Conservation (phyloP, 2,113 vertebrate genomes). For the Bufo bufo region DNA sequence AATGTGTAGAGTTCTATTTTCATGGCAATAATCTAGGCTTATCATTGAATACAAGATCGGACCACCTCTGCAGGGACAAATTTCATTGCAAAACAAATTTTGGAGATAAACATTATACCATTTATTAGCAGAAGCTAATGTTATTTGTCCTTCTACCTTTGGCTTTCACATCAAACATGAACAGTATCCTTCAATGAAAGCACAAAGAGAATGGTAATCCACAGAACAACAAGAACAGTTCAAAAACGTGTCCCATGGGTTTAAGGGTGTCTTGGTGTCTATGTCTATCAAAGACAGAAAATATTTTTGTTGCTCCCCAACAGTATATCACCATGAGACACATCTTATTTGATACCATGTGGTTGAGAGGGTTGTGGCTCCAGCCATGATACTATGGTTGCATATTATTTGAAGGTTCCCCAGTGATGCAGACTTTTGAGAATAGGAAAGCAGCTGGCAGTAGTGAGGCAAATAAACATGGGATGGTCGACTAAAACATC, state of each 20-base stretch:
- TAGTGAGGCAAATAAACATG: slow-evolving; percentile 14
- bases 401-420: neutral
- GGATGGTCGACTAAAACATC: slow-evolving; percentile 22
- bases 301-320: slow-evolving; percentile 2
- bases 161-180: neutral
- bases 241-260: neutral
- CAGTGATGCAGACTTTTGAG: slow-evolving; percentile 1
- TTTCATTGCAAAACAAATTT: slow-evolving; percentile 22
- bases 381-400: neutral
- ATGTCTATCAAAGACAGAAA: neutral
- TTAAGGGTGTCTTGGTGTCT: neutral
- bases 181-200: neutral
- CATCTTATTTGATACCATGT: neutral
- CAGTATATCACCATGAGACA: neutral
- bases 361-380: neutral
- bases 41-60: slow-evolving; percentile 42
- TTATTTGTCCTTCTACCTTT: neutral
- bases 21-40: slow-evolving; percentile 49
- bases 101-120: neutral
- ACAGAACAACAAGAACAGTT: neutral
- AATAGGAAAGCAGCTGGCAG: slow-evolving; percentile 5
- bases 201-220: slow-evolving; percentile 7
- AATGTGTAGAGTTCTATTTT: slow-evolving; percentile 58
- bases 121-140: neutral
- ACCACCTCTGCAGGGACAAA: slow-evolving; percentile 19